Percentiles rank a stretch among this genome's conserved stretches.
Evolutionary conservation across 92 coral and sea anemone species (phyloP).

Genomic region (Palythoa heliodiscus): DNA sequence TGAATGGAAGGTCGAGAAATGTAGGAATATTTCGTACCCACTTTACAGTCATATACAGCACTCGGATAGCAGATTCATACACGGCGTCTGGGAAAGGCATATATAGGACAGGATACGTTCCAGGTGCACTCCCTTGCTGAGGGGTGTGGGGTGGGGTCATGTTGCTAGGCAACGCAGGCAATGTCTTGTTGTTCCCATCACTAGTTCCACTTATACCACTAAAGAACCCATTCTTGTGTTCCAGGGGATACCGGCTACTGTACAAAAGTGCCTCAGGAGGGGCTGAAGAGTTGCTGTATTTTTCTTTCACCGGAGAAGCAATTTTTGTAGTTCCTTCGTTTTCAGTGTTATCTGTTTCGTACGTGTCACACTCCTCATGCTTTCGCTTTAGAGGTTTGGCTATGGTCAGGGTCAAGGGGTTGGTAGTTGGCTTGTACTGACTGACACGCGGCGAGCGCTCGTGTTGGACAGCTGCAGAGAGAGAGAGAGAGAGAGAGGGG

Average conservation of each 20-base stretch:
- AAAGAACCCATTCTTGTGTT: conserved; percentile 44
- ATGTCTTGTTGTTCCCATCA: conserved; percentile 46
- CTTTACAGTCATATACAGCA: conserved; percentile 91
- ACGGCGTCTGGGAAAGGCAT: conserved; percentile 86
- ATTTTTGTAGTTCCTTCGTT: conserved; percentile 44
- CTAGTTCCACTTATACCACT: conserved; percentile 42
- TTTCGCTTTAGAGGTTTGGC: conserved; percentile 82
- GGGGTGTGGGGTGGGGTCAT: conserved; percentile 87
- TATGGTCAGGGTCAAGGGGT: conserved; percentile 28
- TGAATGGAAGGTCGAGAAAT: conserved; percentile 90
- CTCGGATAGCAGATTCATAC: conserved; percentile 92
- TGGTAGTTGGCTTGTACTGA: conserved; percentile 65
- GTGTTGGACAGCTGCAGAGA: conserved; percentile 87
- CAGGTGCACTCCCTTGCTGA: conserved; percentile 52
- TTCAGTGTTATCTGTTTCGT: conserved; percentile 53
- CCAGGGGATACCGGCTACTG: conserved; percentile 46
- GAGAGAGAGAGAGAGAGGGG: background rate
- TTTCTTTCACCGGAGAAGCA: conserved; percentile 69
- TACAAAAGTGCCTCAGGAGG: conserved; percentile 58
- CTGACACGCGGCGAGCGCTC: conserved; percentile 89
- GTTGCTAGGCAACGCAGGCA: conserved; percentile 65
- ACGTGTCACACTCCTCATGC: conserved; percentile 45
- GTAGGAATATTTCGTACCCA: conserved; percentile 99
- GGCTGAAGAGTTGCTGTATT: conserved; percentile 49
- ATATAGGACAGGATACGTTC: conserved; percentile 59